These are phyloP conservation scores for Limosa lapponica DNA, from an alignment of 2,797 vertebrate species.

Conservation along the genomic window DNA sequence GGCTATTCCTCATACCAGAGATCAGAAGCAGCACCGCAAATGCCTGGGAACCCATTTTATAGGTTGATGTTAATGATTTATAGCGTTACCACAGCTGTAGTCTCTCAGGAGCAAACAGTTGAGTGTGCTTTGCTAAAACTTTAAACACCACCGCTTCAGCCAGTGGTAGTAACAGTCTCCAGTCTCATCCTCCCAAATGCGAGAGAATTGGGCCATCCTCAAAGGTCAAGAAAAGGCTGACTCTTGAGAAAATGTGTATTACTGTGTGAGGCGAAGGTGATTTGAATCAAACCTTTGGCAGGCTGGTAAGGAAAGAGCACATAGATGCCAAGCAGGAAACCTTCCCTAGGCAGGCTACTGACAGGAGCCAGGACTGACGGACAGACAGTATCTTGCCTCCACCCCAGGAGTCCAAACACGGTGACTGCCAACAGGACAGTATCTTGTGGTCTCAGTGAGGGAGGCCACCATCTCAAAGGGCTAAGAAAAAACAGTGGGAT, in stretches of 20 bases:
- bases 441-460: neutral
- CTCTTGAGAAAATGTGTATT: neutral
- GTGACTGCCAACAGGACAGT: neutral
- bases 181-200: neutral
- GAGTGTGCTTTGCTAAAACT: constrained; percentile 14
- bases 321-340: neutral
- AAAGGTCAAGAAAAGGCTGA: neutral
- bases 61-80: constrained; percentile 38
- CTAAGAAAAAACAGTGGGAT: neutral
- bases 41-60: neutral
- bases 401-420: neutral
- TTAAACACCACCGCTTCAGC: neutral
- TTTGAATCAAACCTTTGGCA: neutral
- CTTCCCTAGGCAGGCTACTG: neutral
- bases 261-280: neutral
- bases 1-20: neutral
- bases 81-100: neutral
- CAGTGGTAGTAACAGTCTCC: neutral
- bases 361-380: neutral
- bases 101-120: neutral
- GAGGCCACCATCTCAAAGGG: neutral
- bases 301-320: neutral
- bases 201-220: neutral
- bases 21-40: neutral
- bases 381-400: neutral